Conservation (phyloP, 2,113 vertebrate genomes). For the Muntiacus reevesi region DNA sequence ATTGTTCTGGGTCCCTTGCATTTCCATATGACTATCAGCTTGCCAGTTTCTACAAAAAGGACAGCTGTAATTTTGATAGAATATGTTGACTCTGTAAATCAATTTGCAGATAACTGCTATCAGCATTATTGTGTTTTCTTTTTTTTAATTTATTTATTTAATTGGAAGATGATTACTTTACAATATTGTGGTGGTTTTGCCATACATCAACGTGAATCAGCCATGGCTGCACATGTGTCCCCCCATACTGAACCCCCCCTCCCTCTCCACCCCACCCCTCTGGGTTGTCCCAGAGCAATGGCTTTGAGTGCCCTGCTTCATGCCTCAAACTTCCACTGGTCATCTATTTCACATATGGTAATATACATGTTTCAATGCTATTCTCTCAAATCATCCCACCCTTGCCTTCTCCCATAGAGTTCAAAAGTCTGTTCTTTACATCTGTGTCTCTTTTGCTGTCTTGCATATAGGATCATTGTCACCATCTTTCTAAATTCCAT, state of each 20-base stretch:
- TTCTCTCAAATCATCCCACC: neutral
- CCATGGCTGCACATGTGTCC: neutral
- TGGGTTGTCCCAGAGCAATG: neutral
- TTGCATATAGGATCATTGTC: neutral
- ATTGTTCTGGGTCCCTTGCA: neutral
- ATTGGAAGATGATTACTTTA: neutral
- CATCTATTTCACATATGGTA: neutral
- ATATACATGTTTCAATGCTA: neutral
- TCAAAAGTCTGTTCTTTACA: neutral
- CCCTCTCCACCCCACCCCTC: neutral
- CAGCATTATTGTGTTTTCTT: neutral
- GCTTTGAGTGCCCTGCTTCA: neutral
- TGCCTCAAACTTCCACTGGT: neutral
- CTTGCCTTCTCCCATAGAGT: neutral
- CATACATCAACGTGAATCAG: neutral
- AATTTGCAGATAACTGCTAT: neutral
- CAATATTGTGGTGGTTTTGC: neutral
- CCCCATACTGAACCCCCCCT: neutral
- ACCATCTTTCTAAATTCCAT: neutral
- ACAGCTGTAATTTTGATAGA: neutral
- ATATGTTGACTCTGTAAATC: neutral
- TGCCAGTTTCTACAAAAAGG: neutral
- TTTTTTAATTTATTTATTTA: neutral
- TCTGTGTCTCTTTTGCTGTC: neutral
- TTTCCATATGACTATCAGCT: neutral